These are phyloP conservation scores for Laterallus jamaicensis DNA, from an alignment of 2,113 vertebrate species.

Conservation along the genomic window DNA sequence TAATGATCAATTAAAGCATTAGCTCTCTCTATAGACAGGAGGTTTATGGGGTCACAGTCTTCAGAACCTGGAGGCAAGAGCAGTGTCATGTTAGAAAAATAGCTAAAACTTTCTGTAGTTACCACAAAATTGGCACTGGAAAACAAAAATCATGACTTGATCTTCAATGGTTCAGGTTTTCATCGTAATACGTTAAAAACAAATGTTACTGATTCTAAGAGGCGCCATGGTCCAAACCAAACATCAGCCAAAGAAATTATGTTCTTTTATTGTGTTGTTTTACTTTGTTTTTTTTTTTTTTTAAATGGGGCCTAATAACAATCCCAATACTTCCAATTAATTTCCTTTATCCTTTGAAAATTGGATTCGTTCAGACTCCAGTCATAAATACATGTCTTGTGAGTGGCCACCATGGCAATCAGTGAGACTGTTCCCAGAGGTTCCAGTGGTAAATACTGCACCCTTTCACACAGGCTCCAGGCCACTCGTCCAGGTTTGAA, in stretches of 20 bases:
- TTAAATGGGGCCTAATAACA: not conserved
- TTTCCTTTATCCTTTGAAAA: not conserved
- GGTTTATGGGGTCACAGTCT: constrained; percentile 21
- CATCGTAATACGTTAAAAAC: not conserved
- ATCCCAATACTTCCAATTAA: not conserved
- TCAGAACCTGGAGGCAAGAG: constrained; percentile 23
- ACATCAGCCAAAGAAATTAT: not conserved
- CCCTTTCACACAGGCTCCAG: not conserved
- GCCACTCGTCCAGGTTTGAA: not conserved
- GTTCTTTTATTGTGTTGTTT: not conserved
- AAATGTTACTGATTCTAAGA: not conserved
- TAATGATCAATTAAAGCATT: constrained; percentile 64
- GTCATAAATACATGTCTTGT: not conserved
- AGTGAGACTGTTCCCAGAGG: too few relatives aligned
- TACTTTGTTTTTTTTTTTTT: not conserved
- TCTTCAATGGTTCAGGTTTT: not conserved
- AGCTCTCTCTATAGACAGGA: constrained; percentile 36
- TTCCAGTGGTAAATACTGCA: not conserved
- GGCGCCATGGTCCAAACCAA: not conserved
- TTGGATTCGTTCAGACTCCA: not conserved
- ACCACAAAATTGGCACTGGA: not conserved
- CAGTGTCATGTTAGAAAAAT: not conserved
- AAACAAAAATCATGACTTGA: not conserved
- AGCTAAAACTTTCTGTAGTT: not conserved
- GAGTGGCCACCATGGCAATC: not conserved